These are phyloP conservation scores for Acropora tenuis DNA, from an alignment of 64 coral and sea anemone genomes.

Conservation along the genomic window DNA sequence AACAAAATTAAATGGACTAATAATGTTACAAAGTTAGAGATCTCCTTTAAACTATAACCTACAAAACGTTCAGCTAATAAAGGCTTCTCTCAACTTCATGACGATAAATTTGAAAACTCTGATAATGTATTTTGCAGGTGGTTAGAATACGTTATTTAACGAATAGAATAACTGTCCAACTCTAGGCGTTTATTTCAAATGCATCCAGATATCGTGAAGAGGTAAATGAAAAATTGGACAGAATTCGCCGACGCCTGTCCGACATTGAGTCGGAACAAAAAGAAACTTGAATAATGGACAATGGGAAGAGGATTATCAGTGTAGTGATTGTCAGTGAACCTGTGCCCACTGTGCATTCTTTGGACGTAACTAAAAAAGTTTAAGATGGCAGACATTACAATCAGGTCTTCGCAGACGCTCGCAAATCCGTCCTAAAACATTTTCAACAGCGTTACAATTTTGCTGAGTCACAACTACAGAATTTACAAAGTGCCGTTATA, in stretches of 20 bases:
- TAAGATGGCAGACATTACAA: neutral
- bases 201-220: neutral
- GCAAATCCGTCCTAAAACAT: neutral
- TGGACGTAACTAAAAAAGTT: too few relatives aligned
- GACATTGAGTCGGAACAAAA: neutral
- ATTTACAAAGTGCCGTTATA: neutral
- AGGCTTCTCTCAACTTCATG: too few relatives aligned
- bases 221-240: neutral
- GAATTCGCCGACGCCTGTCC: neutral
- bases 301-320: conserved; percentile 38
- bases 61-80: too few relatives aligned
- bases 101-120: too few relatives aligned
- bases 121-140: too few relatives aligned
- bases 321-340: too few relatives aligned
- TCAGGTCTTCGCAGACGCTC: conserved; percentile 2
- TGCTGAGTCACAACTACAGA: conserved; percentile 2
- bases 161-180: neutral
- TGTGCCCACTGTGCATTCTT: too few relatives aligned
- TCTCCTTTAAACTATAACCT: too few relatives aligned
- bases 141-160: neutral
- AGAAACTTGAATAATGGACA: neutral
- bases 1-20: too few relatives aligned
- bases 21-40: too few relatives aligned
- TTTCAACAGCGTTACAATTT: conserved; percentile 19
- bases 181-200: neutral